Base-by-base conservation (phyloP, 92 coral and sea anemone species). In the Umimayanthus kanabou region DNA sequence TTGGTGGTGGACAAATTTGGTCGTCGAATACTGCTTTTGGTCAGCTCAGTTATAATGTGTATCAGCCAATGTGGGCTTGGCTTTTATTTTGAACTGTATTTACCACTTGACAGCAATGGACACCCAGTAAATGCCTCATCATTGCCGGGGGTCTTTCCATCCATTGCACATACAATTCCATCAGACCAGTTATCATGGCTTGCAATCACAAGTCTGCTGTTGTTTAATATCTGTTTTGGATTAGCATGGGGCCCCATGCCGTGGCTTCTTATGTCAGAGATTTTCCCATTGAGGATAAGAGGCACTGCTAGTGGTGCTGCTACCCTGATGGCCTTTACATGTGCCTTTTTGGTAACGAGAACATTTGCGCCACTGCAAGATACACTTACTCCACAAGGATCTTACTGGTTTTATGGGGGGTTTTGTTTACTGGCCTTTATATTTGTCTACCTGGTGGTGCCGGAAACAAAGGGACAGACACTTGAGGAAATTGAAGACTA, bases 171-270 rank as follows among this genome's bases (percentile, higher is more conserved):
- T 81, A 81, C 84, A 29, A 40, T 73, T 64, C 81, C 83, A 16
- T 81, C 78, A 22, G 26, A 23, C 45, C 77, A 90, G 65, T 73
- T 92, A 64, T 75, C 98, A 14, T 92, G 95, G 94, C 85, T 96
- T 37, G 86, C 98, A 15, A 80, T 94, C 14, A 55, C 91, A 55
- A 85, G 90, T 69, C 80, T 93, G 9, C 76, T 93, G 33, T 16
- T 93, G 73, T 96, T 82, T 40, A 88, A 84, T 57, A 67, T 92
- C 26, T 89, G 88, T 37, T 96, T 92, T 81, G 79, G 96, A 58
- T 3, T 95, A 43, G 94, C 96, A 8, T 95, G 98, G 98, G 98
- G 98, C 7, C 99, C 99, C 10, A 83, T 94, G 57, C 98, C 98
- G 0, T 95, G 99, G 99, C 84, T 96, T 6, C 87, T 92, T 7